Conservation (phyloP, 2,888 invertebrate species). For the Diadromus collaris region DNA sequence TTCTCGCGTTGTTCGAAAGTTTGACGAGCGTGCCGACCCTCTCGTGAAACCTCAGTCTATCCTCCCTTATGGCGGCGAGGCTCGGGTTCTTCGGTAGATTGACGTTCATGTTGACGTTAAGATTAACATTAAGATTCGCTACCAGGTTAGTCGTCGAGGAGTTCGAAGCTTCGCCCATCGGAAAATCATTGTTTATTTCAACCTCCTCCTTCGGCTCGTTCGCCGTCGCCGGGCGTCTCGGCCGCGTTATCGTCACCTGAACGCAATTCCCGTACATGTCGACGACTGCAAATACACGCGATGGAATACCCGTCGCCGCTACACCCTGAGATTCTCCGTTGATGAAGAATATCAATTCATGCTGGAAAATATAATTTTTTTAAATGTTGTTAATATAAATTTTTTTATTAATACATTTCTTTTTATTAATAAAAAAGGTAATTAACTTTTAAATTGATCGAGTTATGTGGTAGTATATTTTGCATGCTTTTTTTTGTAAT, state of each 20-base stretch:
- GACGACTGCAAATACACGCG: conserved; percentile 88
- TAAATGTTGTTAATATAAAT: background rate
- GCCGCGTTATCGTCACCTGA: conserved; percentile 85
- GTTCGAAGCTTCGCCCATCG: conserved; percentile 72
- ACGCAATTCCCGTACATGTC: conserved; percentile 93
- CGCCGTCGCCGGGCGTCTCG: conserved; percentile 66
- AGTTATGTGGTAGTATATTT: too few relatives aligned
- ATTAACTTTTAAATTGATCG: background rate
- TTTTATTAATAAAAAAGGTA: background rate
- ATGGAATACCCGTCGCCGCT: conserved; percentile 90
- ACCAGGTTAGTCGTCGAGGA: conserved; percentile 78
- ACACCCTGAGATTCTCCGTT: conserved; percentile 95
- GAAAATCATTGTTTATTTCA: conserved; percentile 77
- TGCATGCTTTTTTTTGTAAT: background rate
- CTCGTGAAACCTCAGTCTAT: conserved; percentile 92
- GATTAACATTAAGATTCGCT: conserved; percentile 79
- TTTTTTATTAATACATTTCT: background rate
- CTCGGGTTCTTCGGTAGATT: conserved; percentile 77
- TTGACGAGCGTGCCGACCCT: conserved; percentile 94
- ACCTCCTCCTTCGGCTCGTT: conserved; percentile 70
- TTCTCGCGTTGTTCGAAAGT: conserved; percentile 89
- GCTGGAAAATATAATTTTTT: conserved; percentile 79
- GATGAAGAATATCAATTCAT: conserved; percentile 92
- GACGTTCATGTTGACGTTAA: conserved; percentile 78
- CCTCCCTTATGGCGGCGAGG: conserved; percentile 79